phyloP scores from a whole-genome alignment of 2,797 vertebrate species.

The Eleutherodactylus coqui region DNA sequence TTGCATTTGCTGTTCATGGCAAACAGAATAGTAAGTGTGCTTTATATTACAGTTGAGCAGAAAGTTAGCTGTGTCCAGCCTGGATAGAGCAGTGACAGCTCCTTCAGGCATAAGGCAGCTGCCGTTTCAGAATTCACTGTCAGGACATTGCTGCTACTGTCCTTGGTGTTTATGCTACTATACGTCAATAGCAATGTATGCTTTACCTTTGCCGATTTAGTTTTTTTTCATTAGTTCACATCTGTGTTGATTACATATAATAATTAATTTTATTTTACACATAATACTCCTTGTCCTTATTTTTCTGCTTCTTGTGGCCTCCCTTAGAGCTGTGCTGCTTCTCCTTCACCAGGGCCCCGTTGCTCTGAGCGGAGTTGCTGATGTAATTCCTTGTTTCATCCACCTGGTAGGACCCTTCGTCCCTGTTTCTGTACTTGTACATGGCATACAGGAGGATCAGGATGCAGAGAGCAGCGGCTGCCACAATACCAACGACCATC shows the following conservation, averaged over 20 bases:
- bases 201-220: slow-evolving; percentile 44
- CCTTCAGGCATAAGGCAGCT: slow-evolving; percentile 60
- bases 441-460: slow-evolving; percentile 99
- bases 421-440: slow-evolving; percentile 99
- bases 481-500: slow-evolving; percentile 99
- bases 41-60: slow-evolving; percentile 90
- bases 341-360: slow-evolving; percentile 95
- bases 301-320: slow-evolving; percentile 96
- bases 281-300: slow-evolving; percentile 99
- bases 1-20: slow-evolving; percentile 34
- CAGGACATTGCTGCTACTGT: slow-evolving; percentile 67
- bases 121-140: slow-evolving; percentile 70
- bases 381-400: slow-evolving; percentile 99
- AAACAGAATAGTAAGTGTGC: slow-evolving; percentile 82
- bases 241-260: slow-evolving; percentile 60
- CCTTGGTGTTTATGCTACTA: slow-evolving; percentile 71
- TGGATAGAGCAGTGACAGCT: slow-evolving; percentile 75
- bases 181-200: slow-evolving; percentile 69
- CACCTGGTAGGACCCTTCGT: slow-evolving; percentile 99
- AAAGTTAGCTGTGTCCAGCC: slow-evolving; percentile 81
- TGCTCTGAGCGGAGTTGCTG: slow-evolving; percentile 99
- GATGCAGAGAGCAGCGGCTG: slow-evolving; percentile 99
- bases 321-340: slow-evolving; percentile 91
- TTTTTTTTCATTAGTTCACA: slow-evolving; percentile 49
- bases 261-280: slow-evolving; percentile 81